phyloP scores from a whole-genome alignment of 1,140 invertebrate genomes.

The Drosophila miranda region DNA sequence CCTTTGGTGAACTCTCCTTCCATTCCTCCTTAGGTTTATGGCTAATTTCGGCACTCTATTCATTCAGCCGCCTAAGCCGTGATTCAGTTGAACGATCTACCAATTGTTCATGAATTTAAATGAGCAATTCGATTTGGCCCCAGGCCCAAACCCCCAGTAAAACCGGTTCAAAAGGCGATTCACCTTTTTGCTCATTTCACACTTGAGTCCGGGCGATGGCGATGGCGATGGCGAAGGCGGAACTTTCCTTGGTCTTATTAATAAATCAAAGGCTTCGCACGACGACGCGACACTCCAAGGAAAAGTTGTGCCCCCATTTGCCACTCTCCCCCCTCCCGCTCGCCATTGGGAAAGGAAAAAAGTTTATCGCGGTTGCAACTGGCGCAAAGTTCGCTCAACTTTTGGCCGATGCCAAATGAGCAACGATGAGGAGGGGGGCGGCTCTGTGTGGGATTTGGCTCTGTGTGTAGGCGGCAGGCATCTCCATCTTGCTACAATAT shows the following conservation, averaged over 20 bases:
- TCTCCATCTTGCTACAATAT: slow-evolving; percentile 49
- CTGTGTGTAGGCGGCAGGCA: neutral
- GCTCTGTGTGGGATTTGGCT: neutral
- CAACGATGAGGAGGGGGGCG: slow-evolving; percentile 19
- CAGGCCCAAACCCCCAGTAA: neutral
- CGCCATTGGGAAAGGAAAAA: slow-evolving; percentile 24
- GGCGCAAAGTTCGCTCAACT: slow-evolving; percentile 66
- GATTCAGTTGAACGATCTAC: slow-evolving; percentile 32
- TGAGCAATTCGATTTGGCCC: slow-evolving; percentile 36
- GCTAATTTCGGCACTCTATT: slow-evolving; percentile 13
- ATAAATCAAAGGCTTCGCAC: slow-evolving; percentile 71
- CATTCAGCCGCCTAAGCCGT: neutral
- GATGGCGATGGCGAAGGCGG: neutral
- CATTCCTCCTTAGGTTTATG: neutral
- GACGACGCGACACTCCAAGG: slow-evolving; percentile 45
- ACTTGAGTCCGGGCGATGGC: slow-evolving; percentile 20
- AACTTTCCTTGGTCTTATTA: slow-evolving; percentile 58
- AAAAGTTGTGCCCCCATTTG: slow-evolving; percentile 50
- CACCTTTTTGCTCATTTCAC: slow-evolving; percentile 44
- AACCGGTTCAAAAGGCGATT: slow-evolving; percentile 30
- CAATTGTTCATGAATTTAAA: slow-evolving; percentile 48
- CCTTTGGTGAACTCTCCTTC: neutral
- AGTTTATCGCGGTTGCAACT: slow-evolving; percentile 70
- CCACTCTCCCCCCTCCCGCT: neutral
- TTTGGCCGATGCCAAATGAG: slow-evolving; percentile 63